These are phyloP conservation scores for Tupaia chinensis DNA, from an alignment of 2,113 vertebrate species.

Conservation along the genomic window DNA sequence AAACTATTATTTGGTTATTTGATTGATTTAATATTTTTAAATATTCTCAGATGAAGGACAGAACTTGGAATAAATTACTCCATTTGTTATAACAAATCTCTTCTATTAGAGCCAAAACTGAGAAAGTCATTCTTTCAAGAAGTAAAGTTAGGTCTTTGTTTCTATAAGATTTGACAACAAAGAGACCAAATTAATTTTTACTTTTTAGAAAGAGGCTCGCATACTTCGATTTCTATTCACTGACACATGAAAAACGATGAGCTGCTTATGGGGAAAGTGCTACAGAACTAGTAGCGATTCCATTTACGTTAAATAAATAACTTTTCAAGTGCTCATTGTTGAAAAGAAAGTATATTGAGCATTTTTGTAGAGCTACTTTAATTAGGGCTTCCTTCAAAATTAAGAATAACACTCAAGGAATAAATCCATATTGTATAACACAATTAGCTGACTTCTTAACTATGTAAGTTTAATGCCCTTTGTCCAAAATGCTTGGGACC, in stretches of 20 bases:
- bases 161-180: neutral
- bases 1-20: neutral
- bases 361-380: constrained; percentile 28
- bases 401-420: constrained; percentile 17
- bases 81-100: neutral
- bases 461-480: too few relatives aligned
- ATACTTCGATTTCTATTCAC: neutral
- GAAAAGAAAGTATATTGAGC: neutral
- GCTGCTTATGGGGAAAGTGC: neutral
- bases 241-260: neutral
- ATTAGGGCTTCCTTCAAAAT: constrained; percentile 60
- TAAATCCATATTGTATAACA: constrained; percentile 17
- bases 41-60: neutral
- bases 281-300: neutral
- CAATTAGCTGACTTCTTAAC: constrained; percentile 18
- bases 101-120: neutral
- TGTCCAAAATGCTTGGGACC: too few relatives aligned
- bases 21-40: neutral
- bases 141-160: neutral
- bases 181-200: neutral
- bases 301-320: neutral
- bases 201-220: neutral
- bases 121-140: neutral
- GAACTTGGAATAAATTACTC: neutral
- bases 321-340: neutral